phyloP scores from a whole-genome alignment of 2,888 invertebrate genomes.

The Chloroclystis v-ata region DNA sequence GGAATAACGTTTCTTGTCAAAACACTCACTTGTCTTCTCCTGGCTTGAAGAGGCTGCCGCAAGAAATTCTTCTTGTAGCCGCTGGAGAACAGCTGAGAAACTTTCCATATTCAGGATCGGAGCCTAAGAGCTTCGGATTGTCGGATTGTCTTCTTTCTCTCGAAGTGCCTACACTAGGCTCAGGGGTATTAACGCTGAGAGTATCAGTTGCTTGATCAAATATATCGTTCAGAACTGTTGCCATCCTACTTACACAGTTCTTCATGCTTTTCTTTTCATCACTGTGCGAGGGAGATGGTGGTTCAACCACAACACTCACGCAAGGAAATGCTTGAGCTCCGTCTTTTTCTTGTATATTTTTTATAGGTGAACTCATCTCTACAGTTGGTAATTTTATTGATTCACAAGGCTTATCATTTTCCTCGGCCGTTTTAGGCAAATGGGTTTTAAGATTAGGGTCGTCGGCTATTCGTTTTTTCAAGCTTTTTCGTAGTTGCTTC shows the following conservation, averaged over 20 bases:
- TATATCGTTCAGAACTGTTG: slow-evolving; percentile 66
- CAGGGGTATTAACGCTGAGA: slow-evolving; percentile 63
- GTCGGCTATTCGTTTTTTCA: slow-evolving; percentile 61
- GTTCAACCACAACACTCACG: slow-evolving; percentile 86
- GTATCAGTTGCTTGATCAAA: slow-evolving; percentile 68
- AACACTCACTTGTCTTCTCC: slow-evolving; percentile 80
- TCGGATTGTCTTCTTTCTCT: slow-evolving; percentile 72
- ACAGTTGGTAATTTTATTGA: slow-evolving; percentile 4
- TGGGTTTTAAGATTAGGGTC: slow-evolving; percentile 52
- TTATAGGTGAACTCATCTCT: slow-evolving; percentile 27
- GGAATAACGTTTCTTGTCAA: background rate
- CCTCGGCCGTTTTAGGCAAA: slow-evolving; percentile 58
- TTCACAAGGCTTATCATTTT: slow-evolving; percentile 40
- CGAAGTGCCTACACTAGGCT: slow-evolving; percentile 64
- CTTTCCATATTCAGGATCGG: slow-evolving; percentile 81
- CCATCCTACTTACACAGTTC: slow-evolving; percentile 63
- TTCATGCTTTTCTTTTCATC: slow-evolving; percentile 75
- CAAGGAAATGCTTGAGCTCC: slow-evolving; percentile 71
- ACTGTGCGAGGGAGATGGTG: slow-evolving; percentile 84
- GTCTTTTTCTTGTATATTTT: slow-evolving; percentile 13
- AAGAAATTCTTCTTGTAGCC: slow-evolving; percentile 92
- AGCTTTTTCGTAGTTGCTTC: slow-evolving; percentile 63
- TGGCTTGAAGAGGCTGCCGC: slow-evolving; percentile 91
- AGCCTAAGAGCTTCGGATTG: slow-evolving; percentile 79
- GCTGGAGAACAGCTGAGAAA: slow-evolving; percentile 88